Percentiles rank a stretch among this genome's conserved stretches.
Evolutionary conservation across 2,113 vertebrate species (phyloP).

Genomic region (Saimiri boliviensis): DNA sequence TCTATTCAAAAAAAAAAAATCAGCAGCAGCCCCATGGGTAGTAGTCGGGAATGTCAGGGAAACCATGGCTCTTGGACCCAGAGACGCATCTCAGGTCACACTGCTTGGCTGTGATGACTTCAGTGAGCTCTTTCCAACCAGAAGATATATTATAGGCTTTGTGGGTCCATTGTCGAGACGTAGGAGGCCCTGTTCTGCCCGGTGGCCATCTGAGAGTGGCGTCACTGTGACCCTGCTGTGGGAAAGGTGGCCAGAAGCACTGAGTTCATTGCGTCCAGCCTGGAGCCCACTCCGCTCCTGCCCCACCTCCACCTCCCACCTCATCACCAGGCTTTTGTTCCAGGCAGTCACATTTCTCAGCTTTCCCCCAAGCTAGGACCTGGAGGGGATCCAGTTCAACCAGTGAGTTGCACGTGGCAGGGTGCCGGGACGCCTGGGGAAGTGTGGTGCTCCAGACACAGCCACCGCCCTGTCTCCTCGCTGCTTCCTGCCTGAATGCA

Average conservation of each 20-base stretch:
- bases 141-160: not conserved
- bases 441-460: conserved; percentile 34
- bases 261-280: fast-evolving
- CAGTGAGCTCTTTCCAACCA: not conserved
- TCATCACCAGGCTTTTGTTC: not conserved
- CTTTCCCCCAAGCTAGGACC: not conserved
- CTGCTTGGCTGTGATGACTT: not conserved
- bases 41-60: not conserved
- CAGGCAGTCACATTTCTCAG: not conserved
- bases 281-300: not conserved
- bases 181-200: not conserved
- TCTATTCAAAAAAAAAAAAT: no score
- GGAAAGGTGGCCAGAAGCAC: not conserved
- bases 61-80: not conserved
- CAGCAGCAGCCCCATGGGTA: no score
- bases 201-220: not conserved
- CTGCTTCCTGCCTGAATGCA: conserved; percentile 67
- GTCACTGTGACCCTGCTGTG: not conserved
- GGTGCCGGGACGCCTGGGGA: conserved; percentile 47
- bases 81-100: not conserved
- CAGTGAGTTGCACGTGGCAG: not conserved
- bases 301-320: not conserved
- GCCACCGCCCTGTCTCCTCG: conserved; percentile 57
- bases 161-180: not conserved
- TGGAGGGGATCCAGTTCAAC: not conserved